Conservation (phyloP, 1,140 invertebrate species). For the Penaeus chinensis region DNA sequence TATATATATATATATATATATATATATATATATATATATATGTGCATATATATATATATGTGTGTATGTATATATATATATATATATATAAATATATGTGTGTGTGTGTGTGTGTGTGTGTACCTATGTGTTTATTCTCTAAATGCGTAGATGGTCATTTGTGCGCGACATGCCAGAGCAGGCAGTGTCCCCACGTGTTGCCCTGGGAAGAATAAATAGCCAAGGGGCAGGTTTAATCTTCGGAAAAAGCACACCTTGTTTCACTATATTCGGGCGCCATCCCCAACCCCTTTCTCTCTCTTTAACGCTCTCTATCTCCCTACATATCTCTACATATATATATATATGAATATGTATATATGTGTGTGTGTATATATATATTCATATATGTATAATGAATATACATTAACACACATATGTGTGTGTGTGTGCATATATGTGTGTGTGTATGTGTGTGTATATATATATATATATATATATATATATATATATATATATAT, state of each 20-base stretch:
- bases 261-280: background rate
- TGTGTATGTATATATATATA: slow-evolving; percentile 9
- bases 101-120: slow-evolving; percentile 17
- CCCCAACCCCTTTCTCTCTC: background rate
- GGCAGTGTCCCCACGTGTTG: too few relatives aligned
- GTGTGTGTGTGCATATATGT: too few relatives aligned
- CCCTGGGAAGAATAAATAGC: too few relatives aligned
- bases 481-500: background rate
- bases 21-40: background rate
- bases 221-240: too few relatives aligned
- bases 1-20: slow-evolving; percentile 16
- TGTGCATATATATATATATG: slow-evolving; percentile 9
- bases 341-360: background rate
- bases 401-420: background rate
- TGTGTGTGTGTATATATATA: background rate
- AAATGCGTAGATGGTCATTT: too few relatives aligned
- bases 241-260: background rate
- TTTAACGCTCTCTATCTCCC: background rate
- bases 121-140: background rate
- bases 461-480: background rate
- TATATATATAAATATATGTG: background rate
- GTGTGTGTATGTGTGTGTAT: too few relatives aligned
- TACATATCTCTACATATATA: background rate
- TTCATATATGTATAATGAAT: background rate
- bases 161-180: too few relatives aligned